phyloP scores from a whole-genome alignment of 2,113 vertebrate genomes.

The Neolamprologus sp. region DNA sequence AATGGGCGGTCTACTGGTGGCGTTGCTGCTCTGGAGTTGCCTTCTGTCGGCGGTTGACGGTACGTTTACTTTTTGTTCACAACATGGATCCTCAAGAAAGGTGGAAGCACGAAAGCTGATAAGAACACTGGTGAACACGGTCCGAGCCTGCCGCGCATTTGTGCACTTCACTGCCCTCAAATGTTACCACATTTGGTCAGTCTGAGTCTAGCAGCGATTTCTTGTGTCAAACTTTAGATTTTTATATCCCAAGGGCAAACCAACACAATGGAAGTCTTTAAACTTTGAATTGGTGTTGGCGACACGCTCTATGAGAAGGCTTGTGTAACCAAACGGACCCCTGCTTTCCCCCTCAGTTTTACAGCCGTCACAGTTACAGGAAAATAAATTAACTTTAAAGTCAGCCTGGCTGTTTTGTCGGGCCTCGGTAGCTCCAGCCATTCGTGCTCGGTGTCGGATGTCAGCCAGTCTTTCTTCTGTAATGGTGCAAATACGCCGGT shows the following conservation, averaged over 20 bases:
- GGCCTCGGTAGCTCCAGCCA: slow-evolving; percentile 45
- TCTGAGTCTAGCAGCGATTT: not conserved
- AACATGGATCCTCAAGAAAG: slow-evolving; percentile 14
- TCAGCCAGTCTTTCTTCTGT: not conserved
- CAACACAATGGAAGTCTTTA: not conserved
- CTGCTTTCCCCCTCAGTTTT: not conserved
- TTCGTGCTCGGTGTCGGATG: slow-evolving; percentile 55
- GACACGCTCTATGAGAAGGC: not conserved
- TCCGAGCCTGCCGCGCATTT: not conserved
- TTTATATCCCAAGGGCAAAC: slow-evolving; percentile 12
- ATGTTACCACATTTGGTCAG: not conserved
- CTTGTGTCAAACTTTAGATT: not conserved
- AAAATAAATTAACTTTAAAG: not conserved
- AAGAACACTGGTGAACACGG: not conserved
- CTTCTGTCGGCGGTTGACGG: slow-evolving; percentile 50
- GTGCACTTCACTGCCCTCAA: not conserved
- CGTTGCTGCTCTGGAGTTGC: slow-evolving; percentile 45
- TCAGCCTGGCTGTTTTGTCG: not conserved
- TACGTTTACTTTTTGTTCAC: slow-evolving; percentile 48
- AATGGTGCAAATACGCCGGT: not conserved
- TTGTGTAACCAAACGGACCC: not conserved
- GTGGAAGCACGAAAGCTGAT: not conserved
- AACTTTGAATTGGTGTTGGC: not conserved
- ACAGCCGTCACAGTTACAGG: not conserved
- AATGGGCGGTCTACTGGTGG: slow-evolving; percentile 53